These are phyloP conservation scores for Passer montanus DNA, from an alignment of 2,113 vertebrate genomes.

Conservation along the genomic window DNA sequence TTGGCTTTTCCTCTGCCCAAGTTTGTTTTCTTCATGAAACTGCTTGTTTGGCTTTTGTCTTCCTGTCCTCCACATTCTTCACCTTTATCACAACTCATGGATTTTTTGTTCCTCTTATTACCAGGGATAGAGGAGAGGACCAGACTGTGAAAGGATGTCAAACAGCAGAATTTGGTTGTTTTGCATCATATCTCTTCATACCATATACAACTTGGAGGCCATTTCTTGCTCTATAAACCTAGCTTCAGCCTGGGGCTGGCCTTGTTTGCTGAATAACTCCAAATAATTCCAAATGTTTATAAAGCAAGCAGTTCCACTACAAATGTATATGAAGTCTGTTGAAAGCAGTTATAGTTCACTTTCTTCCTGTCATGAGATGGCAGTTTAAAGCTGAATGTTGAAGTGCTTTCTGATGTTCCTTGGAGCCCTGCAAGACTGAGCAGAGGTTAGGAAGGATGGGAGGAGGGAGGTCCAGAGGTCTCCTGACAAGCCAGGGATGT, in stretches of 20 bases:
- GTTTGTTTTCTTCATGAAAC: not conserved
- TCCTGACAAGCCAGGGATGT: not conserved
- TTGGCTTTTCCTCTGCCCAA: not conserved
- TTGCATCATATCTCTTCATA: not conserved
- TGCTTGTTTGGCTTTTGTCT: not conserved
- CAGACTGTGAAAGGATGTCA: not conserved
- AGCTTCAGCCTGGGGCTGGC: not conserved
- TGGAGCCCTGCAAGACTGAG: not conserved
- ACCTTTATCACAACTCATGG: not conserved
- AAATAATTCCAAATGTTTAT: not conserved
- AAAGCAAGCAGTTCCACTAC: not conserved
- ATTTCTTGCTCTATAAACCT: not conserved
- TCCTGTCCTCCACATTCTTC: not conserved
- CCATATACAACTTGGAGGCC: not conserved
- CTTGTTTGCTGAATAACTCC: not conserved
- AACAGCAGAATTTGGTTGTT: not conserved
- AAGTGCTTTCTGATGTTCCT: not conserved
- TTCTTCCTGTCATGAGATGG: not conserved
- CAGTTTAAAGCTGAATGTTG: not conserved
- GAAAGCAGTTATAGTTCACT: not conserved
- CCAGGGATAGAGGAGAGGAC: not conserved
- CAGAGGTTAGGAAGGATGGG: not conserved
- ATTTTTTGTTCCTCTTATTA: not conserved
- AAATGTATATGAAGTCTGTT: not conserved
- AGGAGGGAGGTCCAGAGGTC: not conserved